These are phyloP conservation scores for Eolophus roseicapilla DNA, from an alignment of 2,113 vertebrate species.

Conservation along the genomic window DNA sequence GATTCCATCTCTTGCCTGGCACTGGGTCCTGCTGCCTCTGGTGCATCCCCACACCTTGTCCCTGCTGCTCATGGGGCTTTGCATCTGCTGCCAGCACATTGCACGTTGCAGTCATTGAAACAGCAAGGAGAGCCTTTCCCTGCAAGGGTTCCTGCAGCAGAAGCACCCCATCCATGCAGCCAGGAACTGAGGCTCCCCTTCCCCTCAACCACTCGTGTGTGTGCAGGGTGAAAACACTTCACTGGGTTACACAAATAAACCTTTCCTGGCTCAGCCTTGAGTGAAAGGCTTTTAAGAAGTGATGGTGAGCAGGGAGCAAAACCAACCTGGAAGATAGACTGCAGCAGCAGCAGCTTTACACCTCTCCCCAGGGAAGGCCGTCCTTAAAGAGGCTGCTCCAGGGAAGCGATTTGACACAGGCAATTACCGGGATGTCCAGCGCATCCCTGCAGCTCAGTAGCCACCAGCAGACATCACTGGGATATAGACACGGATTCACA, in stretches of 20 bases:
- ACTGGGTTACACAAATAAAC: background rate
- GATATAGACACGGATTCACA: rapidly evolving
- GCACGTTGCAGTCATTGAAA: rapidly evolving
- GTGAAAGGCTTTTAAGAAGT: background rate
- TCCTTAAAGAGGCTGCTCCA: constrained; percentile 19
- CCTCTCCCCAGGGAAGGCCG: background rate
- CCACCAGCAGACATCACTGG: background rate
- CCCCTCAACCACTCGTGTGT: background rate
- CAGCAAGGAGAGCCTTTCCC: background rate
- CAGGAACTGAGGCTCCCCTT: background rate
- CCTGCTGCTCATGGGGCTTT: background rate
- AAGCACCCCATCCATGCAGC: background rate
- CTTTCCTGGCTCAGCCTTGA: background rate
- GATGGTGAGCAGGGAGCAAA: background rate
- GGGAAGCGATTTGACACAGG: background rate
- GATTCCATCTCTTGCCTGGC: background rate
- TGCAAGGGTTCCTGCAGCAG: background rate
- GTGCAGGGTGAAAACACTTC: background rate
- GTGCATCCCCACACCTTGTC: background rate
- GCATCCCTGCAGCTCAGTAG: background rate
- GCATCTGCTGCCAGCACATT: background rate
- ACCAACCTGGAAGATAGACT: background rate
- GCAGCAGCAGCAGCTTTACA: background rate
- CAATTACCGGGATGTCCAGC: background rate
- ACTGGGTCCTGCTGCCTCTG: background rate